Evolutionary conservation across 35 echinoderm and acorn worm species (phyloP), one percentile per base, ranked within the genome.

Genomic region (Lytechinus variegatus): DNA sequence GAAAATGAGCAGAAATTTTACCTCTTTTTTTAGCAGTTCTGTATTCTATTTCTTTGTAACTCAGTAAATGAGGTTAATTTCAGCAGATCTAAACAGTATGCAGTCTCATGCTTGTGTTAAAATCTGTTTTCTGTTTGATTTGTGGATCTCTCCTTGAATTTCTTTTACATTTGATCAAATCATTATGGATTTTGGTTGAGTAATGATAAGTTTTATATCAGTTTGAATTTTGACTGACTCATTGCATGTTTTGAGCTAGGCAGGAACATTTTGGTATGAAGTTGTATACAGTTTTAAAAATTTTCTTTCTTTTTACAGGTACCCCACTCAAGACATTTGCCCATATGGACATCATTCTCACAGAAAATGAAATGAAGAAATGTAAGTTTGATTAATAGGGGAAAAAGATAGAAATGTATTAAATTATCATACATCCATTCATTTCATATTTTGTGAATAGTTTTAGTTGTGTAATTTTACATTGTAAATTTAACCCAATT

Each of bases 291-390:
- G 86, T 96, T 86, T 94, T 21, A 12, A 12, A 19, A 10, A 13
- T 44, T 92, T 89, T 56, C 56, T 72, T 52, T 71, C 87, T 55
- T 33, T 92, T 51, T 86, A 53, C 87, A 98, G 97, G 97, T 21
- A 93, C 58, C 16, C n/a, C 93, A 72, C 94, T 72, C 14, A 96
- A 98, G 86, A 95, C 94, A 4, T 98, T 98, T 95, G 97, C 97
- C 5, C 87, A 98, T 58, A 88, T 98, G 58, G 96, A 95, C 28
- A 91, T 96, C 87, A 13, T 87, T 72, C 57, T 96, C 5, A 9
- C 96, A 27, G 96, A 96, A 13, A 87, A 79, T 52, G 94, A 98
- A n/a, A 92, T 94, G 51, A 98, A 98, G 95, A 98, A 98, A 95
- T 96, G 97, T 98, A 92, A 98, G 97, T 98, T 6, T 56, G 27